phyloP scores from a whole-genome alignment of 2,888 invertebrate genomes.

The Philereme transversata region DNA sequence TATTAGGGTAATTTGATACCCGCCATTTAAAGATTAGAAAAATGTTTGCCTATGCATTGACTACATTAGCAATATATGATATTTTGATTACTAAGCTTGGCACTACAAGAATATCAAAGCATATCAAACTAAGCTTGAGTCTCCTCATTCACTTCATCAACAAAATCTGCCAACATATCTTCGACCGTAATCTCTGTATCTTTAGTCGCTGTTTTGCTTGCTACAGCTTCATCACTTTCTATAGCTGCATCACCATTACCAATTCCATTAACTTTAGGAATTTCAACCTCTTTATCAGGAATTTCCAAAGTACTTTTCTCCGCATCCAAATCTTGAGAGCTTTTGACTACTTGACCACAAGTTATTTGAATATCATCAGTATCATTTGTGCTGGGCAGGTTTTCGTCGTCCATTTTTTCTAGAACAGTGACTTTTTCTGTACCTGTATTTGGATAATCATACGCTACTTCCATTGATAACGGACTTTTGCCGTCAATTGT shows the following conservation, averaged over 20 bases:
- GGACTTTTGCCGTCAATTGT: slow-evolving; percentile 54
- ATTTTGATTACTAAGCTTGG: slow-evolving; percentile 10
- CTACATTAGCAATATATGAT: background rate
- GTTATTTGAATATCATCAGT: slow-evolving; percentile 74
- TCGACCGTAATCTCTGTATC: slow-evolving; percentile 55
- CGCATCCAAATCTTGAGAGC: slow-evolving; percentile 54
- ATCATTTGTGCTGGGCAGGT: slow-evolving; percentile 68
- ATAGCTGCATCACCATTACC: slow-evolving; percentile 39
- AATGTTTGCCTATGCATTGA: background rate
- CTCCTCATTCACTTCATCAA: slow-evolving; percentile 72
- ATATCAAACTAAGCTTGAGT: slow-evolving; percentile 39
- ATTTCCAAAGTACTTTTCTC: slow-evolving; percentile 28
- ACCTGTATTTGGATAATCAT: slow-evolving; percentile 57
- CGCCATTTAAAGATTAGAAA: background rate
- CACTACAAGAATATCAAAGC: slow-evolving; percentile 9
- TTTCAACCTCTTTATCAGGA: slow-evolving; percentile 27
- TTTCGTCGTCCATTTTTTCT: slow-evolving; percentile 67
- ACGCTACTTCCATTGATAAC: slow-evolving; percentile 62
- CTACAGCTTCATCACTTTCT: slow-evolving; percentile 39
- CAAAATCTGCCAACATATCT: slow-evolving; percentile 78
- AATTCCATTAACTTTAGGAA: slow-evolving; percentile 54
- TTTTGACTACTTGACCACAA: slow-evolving; percentile 63
- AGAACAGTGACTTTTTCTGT: slow-evolving; percentile 52
- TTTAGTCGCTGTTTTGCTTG: slow-evolving; percentile 37
- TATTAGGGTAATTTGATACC: too few species aligned